These are phyloP conservation scores for Heliconius charithonia DNA, from an alignment of 2,888 invertebrate genomes.

Conservation along the genomic window DNA sequence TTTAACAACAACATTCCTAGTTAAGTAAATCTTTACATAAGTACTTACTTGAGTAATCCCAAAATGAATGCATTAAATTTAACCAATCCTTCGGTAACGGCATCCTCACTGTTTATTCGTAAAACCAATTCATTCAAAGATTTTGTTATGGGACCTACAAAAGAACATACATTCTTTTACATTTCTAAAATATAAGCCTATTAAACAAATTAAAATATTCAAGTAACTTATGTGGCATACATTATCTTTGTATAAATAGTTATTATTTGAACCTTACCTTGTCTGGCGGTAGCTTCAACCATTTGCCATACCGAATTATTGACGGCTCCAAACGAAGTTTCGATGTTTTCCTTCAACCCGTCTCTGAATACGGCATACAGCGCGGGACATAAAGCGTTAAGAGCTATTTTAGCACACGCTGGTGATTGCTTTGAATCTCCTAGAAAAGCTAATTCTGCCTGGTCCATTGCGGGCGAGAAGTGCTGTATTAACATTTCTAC, in stretches of 20 bases:
- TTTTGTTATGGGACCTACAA: conserved; percentile 89
- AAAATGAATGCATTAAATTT: conserved; percentile 95
- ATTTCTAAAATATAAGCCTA: neutral
- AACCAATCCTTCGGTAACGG: conserved; percentile 91
- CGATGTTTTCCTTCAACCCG: conserved; percentile 90
- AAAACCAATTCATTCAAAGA: conserved; percentile 92
- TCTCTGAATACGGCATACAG: conserved; percentile 93
- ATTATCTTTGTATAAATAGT: neutral
- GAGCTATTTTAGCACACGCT: conserved; percentile 88
- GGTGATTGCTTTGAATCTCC: conserved; percentile 85
- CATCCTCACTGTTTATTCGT: conserved; percentile 92
- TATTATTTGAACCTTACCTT: conserved; percentile 79
- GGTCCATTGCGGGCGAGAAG: conserved; percentile 86
- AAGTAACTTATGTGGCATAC: too few species aligned
- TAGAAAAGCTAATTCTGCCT: conserved; percentile 83
- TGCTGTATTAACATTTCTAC: conserved; percentile 90
- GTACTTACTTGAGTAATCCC: conserved; percentile 91
- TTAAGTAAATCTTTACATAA: conserved; percentile 17
- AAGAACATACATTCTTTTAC: conserved; percentile 5
- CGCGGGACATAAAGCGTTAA: conserved; percentile 91
- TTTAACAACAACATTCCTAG: neutral
- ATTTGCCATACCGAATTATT: conserved; percentile 95
- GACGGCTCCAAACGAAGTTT: conserved; percentile 93
- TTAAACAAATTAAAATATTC: neutral
- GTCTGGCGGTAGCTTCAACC: conserved; percentile 93